A percentile compares a stretch with the other conserved stretches of the same genome.
These are phyloP conservation scores for Cottus gobio DNA, from an alignment of 2,113 vertebrate species.

Conservation along the genomic window DNA sequence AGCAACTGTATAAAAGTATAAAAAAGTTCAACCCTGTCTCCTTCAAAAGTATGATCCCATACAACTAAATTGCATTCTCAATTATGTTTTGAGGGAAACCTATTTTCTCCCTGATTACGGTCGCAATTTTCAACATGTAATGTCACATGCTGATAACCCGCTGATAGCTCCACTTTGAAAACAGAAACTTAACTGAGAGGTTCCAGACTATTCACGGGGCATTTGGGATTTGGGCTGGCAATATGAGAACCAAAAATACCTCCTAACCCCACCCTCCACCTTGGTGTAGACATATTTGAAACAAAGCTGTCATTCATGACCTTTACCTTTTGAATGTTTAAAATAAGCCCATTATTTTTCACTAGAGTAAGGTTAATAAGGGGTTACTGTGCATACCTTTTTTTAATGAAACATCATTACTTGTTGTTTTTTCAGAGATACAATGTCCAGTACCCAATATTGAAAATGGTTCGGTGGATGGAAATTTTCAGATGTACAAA, in stretches of 20 bases:
- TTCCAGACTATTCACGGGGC: not conserved
- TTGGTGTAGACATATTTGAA: not conserved
- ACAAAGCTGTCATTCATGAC: not conserved
- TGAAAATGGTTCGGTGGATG: not conserved
- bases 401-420: not conserved
- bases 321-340: not conserved
- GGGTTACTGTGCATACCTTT: not conserved
- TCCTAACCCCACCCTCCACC: too few species aligned
- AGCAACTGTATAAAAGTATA: too few species aligned
- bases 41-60: too few species aligned
- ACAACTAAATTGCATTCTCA: too few species aligned
- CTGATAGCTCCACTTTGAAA: not conserved
- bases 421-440: constrained; percentile 66
- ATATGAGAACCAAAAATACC: not conserved
- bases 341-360: not conserved
- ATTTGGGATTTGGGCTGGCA: not conserved
- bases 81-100: too few species aligned
- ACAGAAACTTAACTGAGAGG: not conserved
- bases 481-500: not conserved
- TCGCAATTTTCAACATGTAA: too few species aligned
- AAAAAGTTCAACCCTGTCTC: too few species aligned
- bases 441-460: constrained; percentile 9
- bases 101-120: too few species aligned
- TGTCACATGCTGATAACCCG: too few species aligned
- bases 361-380: not conserved